phyloP scores from a whole-genome alignment of 2,888 invertebrate genomes.

The Drosophila anomalata region DNA sequence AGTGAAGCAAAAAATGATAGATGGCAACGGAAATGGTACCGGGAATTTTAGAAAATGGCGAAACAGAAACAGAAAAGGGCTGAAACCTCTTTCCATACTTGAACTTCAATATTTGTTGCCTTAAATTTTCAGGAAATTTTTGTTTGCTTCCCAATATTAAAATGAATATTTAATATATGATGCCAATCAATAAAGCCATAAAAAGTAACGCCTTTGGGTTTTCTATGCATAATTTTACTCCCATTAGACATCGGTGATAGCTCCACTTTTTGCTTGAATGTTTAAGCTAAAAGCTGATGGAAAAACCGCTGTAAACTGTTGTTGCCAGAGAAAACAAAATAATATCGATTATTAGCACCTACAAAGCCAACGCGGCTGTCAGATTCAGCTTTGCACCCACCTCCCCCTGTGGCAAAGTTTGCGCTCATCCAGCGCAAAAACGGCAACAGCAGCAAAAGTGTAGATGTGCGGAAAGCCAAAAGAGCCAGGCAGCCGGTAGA shows the following conservation, averaged over 20 bases:
- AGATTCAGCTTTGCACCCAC: constrained; percentile 38
- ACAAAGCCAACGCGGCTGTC: constrained; percentile 25
- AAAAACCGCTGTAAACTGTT: constrained; percentile 66
- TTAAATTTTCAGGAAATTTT: background rate
- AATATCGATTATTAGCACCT: constrained; percentile 76
- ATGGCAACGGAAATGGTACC: constrained; percentile 11
- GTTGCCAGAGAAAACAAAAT: constrained; percentile 71
- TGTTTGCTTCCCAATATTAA: background rate
- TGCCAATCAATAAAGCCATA: background rate
- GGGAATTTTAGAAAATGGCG: constrained; percentile 1
- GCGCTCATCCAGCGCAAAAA: constrained; percentile 45
- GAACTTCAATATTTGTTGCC: background rate
- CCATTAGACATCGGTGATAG: constrained; percentile 1
- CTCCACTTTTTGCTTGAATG: constrained; percentile 23
- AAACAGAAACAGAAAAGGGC: constrained; percentile 15
- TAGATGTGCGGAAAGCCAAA: constrained; percentile 31
- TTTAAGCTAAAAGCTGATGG: constrained; percentile 25
- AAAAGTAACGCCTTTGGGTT: background rate
- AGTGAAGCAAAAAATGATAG: constrained; percentile 22
- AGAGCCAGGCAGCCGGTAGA: constrained; percentile 27
- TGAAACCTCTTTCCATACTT: background rate
- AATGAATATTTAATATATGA: background rate
- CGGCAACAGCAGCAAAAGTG: constrained; percentile 28
- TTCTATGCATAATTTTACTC: constrained; percentile 13
- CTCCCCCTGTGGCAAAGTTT: constrained; percentile 30